A percentile compares a stretch with the other conserved stretches of the same genome.
Evolutionary conservation across 2,888 invertebrate species (phyloP).

Genomic region (Atrina japonica): DNA sequence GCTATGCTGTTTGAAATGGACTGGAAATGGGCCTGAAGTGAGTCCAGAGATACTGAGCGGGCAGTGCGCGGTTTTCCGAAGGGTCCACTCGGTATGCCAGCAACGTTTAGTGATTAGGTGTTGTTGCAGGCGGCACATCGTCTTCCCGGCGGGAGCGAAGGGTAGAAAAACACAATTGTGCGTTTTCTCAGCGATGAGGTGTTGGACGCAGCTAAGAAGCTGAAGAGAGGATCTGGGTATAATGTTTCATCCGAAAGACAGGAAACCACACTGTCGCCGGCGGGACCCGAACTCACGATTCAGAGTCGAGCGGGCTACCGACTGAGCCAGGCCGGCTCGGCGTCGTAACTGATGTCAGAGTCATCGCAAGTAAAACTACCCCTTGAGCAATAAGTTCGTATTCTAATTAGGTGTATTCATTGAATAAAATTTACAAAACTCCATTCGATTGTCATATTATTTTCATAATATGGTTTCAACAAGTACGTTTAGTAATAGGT

Average conservation of each 20-base stretch:
- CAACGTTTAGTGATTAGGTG: background rate
- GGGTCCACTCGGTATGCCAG: background rate
- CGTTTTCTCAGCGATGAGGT: constrained; percentile 22
- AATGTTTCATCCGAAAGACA: constrained; percentile 2
- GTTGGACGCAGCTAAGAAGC: constrained; percentile 11
- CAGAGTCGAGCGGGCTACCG: too few species aligned
- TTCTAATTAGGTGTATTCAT: background rate
- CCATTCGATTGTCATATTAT: too few species aligned
- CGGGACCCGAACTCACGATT: too few species aligned
- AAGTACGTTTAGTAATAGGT: too few species aligned
- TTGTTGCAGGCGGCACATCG: constrained; percentile 27
- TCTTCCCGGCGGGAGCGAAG: constrained; percentile 9
- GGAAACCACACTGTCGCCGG: background rate
- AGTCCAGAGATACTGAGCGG: constrained; percentile 9
- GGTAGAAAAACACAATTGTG: constrained; percentile 10
- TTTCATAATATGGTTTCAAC: too few species aligned
- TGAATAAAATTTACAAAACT: too few species aligned
- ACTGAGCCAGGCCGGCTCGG: too few species aligned
- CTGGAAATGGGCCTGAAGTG: too few species aligned
- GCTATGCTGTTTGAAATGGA: too few species aligned
- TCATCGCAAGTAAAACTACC: too few species aligned
- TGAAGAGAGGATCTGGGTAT: constrained; percentile 14
- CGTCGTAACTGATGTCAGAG: too few species aligned
- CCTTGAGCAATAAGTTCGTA: background rate
- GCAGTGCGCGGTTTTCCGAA: background rate